Conservation (phyloP, 2,888 invertebrate genomes). For the Platycnemis pennipes region DNA sequence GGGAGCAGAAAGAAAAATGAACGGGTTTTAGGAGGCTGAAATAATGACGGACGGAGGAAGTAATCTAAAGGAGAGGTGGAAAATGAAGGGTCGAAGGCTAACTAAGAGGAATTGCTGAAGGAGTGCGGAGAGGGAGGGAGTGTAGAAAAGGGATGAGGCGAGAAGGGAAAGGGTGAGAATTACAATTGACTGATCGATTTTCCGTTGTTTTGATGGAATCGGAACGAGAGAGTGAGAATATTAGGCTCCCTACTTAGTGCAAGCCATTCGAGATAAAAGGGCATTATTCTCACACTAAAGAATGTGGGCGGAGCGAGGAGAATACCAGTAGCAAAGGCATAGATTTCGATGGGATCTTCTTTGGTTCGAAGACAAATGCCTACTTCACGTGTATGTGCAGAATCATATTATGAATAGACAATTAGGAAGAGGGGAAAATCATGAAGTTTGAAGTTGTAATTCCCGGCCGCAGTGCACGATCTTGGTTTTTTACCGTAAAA, state of each 20-base stretch:
- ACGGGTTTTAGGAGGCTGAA: background rate
- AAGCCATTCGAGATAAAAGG: background rate
- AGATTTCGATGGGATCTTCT: background rate
- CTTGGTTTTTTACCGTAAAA: too few species aligned
- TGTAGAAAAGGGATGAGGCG: background rate
- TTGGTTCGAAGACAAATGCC: background rate
- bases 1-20: background rate
- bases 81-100: background rate
- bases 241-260: background rate
- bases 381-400: background rate
- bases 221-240: background rate
- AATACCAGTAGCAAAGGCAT: background rate
- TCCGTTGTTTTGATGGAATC: background rate
- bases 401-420: too few species aligned
- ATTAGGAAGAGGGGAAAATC: too few species aligned
- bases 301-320: background rate
- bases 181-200: background rate
- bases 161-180: background rate
- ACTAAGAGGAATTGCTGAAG: too few species aligned
- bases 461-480: too few species aligned
- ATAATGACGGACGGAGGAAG: background rate
- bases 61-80: background rate
- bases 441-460: too few species aligned
- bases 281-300: background rate
- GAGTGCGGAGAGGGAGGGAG: background rate